phyloP scores from a whole-genome alignment of 2,113 vertebrate species.

The Orientallactaga bullata region DNA sequence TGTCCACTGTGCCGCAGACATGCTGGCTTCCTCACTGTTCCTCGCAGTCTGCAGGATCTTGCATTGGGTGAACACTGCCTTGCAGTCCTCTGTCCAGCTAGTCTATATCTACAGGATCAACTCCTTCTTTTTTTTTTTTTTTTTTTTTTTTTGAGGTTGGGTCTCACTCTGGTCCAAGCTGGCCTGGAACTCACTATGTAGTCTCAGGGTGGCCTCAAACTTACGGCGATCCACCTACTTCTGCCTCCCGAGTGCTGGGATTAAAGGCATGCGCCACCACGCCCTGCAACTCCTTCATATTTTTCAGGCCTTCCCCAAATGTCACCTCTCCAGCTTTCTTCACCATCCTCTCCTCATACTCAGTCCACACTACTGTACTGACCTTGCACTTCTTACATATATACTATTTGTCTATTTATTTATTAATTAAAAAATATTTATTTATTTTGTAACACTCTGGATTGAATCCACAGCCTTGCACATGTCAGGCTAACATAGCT shows the following conservation, averaged over 20 bases:
- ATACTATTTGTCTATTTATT: neutral
- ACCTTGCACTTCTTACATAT: neutral
- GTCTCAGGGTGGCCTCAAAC: too few relatives aligned
- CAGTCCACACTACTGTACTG: too few relatives aligned
- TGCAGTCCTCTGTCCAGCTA: neutral
- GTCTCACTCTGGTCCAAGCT: too few relatives aligned
- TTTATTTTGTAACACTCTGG: neutral
- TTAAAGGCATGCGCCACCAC: too few relatives aligned
- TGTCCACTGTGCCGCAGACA: neutral
- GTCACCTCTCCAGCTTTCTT: neutral
- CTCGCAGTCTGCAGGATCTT: neutral
- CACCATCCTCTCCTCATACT: neutral
- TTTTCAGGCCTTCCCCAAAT: slow-evolving; percentile 8
- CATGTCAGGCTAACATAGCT: neutral
- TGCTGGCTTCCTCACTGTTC: neutral
- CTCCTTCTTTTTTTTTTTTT: neutral
- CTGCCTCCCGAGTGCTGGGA: too few relatives aligned
- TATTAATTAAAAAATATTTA: neutral
- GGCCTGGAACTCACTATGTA: too few relatives aligned
- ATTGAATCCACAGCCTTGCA: too few relatives aligned
- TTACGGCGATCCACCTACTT: too few relatives aligned
- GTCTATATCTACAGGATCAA: neutral
- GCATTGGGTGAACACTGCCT: neutral
- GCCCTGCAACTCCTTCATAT: neutral
- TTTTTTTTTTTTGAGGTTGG: too few relatives aligned